Evolutionary conservation across 2,113 vertebrate species (phyloP).

Genomic region (Hemiscyllium ocellatum): DNA sequence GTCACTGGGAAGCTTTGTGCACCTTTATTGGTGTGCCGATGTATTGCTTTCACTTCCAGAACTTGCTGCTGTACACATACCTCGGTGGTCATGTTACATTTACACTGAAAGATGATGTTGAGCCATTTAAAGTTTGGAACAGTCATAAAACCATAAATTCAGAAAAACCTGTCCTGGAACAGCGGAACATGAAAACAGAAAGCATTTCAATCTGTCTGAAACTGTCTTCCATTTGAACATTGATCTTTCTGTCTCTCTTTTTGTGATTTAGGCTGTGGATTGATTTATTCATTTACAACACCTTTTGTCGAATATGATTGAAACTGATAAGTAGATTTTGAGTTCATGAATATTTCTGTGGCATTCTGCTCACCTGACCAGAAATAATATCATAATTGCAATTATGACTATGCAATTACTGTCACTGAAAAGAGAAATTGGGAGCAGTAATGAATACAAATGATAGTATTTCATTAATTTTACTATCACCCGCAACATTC

Average conservation of each 20-base stretch:
- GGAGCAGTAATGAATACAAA: not conserved
- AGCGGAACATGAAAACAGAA: not conserved
- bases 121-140: not conserved
- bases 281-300: not conserved
- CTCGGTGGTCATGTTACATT: too few species aligned
- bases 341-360: not conserved
- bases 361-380: not conserved
- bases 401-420: not conserved
- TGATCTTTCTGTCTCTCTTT: not conserved
- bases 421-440: not conserved
- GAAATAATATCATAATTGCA: slow-evolving; percentile 6
- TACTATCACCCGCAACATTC: not conserved
- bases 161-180: not conserved
- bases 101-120: too few species aligned
- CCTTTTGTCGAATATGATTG: not conserved
- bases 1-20: too few species aligned
- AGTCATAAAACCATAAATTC: not conserved
- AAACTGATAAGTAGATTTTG: not conserved
- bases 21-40: too few species aligned
- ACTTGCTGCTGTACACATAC: too few species aligned
- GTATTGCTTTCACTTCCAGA: too few species aligned
- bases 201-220: not conserved
- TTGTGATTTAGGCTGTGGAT: not conserved
- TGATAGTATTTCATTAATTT: not conserved
- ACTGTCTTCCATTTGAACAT: not conserved